Evolutionary conservation across 2,888 invertebrate genomes (phyloP).

Genomic region (Sinopyrophorus schimmeli): DNA sequence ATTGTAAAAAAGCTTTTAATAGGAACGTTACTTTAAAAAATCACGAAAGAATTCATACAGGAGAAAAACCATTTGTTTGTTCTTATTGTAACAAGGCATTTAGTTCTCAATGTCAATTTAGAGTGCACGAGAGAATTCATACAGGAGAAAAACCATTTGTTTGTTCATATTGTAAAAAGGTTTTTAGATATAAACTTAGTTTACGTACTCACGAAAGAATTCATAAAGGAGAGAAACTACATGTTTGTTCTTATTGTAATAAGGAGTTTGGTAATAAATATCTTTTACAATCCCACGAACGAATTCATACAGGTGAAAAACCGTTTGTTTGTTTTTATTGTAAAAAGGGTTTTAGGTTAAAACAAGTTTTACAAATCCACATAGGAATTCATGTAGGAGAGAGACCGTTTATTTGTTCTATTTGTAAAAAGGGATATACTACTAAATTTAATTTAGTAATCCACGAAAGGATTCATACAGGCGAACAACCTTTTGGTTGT

Average conservation of each 20-base stretch:
- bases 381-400: too few species aligned
- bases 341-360: slow-evolving; percentile 65
- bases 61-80: too few species aligned
- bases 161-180: slow-evolving; percentile 51
- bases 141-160: slow-evolving; percentile 52
- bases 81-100: too few species aligned
- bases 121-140: slow-evolving; percentile 50
- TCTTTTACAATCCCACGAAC: slow-evolving; percentile 66
- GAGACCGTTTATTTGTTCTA: too few species aligned
- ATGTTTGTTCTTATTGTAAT: slow-evolving; percentile 61
- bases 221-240: slow-evolving; percentile 52
- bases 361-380: slow-evolving; percentile 66
- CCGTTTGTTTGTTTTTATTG: slow-evolving; percentile 64
- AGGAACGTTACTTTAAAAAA: too few species aligned
- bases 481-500: too few species aligned
- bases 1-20: too few species aligned
- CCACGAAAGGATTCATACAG: too few species aligned
- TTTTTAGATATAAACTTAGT: slow-evolving; percentile 52
- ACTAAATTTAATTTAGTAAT: too few species aligned
- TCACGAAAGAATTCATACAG: too few species aligned
- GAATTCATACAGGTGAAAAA: slow-evolving; percentile 66
- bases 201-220: slow-evolving; percentile 51
- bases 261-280: slow-evolving; percentile 67
- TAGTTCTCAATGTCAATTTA: too few species aligned
- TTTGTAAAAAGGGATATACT: too few species aligned